phyloP scores from a whole-genome alignment of 2,888 invertebrate genomes.

The Epistrophe grossulariae region DNA sequence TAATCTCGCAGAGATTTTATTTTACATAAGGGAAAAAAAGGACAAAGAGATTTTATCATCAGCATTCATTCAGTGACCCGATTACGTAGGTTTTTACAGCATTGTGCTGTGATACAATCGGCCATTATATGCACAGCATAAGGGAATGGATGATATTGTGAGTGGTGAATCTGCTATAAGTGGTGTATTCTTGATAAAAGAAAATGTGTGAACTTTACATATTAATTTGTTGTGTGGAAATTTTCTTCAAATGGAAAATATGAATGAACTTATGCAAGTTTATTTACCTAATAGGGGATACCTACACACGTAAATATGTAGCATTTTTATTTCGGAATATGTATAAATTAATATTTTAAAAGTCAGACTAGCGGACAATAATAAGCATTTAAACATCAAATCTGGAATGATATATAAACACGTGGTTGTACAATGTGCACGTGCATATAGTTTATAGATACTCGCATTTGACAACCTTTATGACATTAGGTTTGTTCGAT shows the following conservation, averaged over 20 bases:
- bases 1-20: constrained; percentile 11
- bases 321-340: no score
- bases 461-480: no score
- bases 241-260: not conserved
- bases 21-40: constrained; percentile 7
- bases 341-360: no score
- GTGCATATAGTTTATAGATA: no score
- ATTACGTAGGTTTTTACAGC: constrained; percentile 52
- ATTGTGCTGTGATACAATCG: constrained; percentile 32
- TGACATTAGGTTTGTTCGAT: no score
- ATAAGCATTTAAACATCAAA: no score
- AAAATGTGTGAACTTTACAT: not conserved
- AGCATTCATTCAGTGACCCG: constrained; percentile 57
- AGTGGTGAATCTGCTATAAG: constrained; percentile 20
- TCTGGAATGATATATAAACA: no score
- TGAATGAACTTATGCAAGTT: not conserved
- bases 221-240: not conserved
- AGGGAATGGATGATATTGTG: not conserved
- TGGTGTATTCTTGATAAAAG: constrained; percentile 5
- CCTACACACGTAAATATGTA: not conserved
- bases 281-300: not conserved
- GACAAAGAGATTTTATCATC: constrained; percentile 59
- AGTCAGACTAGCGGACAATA: no score
- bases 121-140: constrained; percentile 30
- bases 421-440: no score